Evolutionary conservation across 2,888 invertebrate species (phyloP), one percentile per base, ranked within the genome.

Genomic region (Oxycera nigricornis): DNA sequence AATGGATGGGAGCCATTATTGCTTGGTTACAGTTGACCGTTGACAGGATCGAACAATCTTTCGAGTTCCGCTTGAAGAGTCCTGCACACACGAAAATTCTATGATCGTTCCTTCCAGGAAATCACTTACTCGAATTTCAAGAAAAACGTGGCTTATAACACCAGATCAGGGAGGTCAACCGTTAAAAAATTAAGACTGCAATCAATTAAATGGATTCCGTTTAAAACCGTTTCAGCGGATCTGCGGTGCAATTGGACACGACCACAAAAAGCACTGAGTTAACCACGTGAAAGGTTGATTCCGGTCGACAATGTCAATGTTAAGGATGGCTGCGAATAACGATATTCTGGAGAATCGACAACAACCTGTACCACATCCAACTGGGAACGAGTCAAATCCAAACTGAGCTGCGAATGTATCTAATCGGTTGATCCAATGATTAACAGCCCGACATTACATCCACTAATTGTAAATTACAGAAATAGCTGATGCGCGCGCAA

Each of bases 401-500:
- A 65, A 65, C 65, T 65, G 62, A 61, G 20, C 20, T 30, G 57
- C 11, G 57, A 61, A 61, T 61, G 61, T 61, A 61, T 61, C 39
- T 24, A 65, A 65, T 24, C 41, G 65, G n/a, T 24, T 22, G 41
- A 65, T 41, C 41, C 41, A 22, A 65, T 65, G 65, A 41, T 65
- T 65, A 65, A 22, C 22, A 30, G 39, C 39, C 20, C 35, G 4
- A 41, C 24, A 41, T 39, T 41, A 65, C 41, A 65, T 30, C 24
- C 14, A 24, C 22, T 17, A 9, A 24, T 41, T 65, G 65, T 65
- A 65, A 70, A 31, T 52, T 52, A 52, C 70, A 52, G 52, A 70
- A 70, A 70, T 70, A 70, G 70, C n/a, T 22, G 20, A 55, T 70
- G 70, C 70, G 70, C 70, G 70, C 70, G 70, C 70, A 70, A 55